Conservation (phyloP, 1,140 invertebrate species). For the Drosophila equinoxialis region DNA sequence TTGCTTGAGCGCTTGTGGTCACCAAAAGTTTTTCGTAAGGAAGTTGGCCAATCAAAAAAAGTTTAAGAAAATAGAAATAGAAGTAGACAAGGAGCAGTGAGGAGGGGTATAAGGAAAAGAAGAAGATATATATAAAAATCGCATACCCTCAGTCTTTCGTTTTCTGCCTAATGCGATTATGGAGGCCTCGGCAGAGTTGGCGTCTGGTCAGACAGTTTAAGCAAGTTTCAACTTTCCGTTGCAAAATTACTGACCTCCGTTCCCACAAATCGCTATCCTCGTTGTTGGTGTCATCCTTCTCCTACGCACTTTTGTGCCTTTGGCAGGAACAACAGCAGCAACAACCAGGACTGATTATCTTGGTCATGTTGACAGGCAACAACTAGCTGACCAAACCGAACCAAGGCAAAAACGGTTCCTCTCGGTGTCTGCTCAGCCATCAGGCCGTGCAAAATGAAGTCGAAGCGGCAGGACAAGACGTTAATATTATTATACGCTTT, state of each 20-base stretch:
- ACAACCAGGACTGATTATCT: conserved; percentile 65
- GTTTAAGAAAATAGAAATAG: conserved; percentile 8
- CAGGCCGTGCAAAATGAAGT: conserved; percentile 10
- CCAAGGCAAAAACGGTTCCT: background rate
- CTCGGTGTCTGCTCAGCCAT: background rate
- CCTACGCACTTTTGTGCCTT: background rate
- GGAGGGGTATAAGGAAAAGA: conserved; percentile 21
- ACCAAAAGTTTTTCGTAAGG: conserved; percentile 30
- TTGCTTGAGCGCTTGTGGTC: conserved; percentile 26
- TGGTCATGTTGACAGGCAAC: conserved; percentile 61
- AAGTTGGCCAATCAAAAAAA: conserved; percentile 41
- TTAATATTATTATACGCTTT: conserved; percentile 81
- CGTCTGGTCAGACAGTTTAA: conserved; percentile 19
- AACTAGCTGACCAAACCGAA: conserved; percentile 21
- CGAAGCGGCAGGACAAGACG: conserved; percentile 61
- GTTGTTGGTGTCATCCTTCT: conserved; percentile 13
- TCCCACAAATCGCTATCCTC: background rate
- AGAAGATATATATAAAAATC: conserved; percentile 23
- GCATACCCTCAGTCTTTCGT: conserved; percentile 42
- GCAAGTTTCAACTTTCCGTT: conserved; percentile 40
- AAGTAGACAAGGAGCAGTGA: background rate
- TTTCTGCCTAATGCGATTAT: conserved; percentile 69
- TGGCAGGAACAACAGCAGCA: conserved; percentile 14
- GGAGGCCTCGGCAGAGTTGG: conserved; percentile 30
- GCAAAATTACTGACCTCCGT: conserved; percentile 20